A percentile compares a stretch with the other conserved stretches of the same genome.
phyloP scores from a whole-genome alignment of 2,888 invertebrate species.

The Melangyna quadrimaculata region DNA sequence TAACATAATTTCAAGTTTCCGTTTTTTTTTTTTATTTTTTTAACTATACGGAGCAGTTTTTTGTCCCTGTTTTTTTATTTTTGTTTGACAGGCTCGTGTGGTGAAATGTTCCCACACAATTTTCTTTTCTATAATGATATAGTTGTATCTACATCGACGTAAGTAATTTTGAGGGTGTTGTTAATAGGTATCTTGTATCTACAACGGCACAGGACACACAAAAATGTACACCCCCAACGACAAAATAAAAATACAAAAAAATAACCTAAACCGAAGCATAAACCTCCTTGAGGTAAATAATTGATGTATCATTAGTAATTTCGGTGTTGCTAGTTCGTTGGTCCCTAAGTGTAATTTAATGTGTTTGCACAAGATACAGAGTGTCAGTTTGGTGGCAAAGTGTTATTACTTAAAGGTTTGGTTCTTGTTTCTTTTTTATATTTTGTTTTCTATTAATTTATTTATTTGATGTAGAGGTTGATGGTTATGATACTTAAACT shows the following conservation, averaged over 20 bases:
- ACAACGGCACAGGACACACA: conserved; percentile 62
- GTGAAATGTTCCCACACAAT: conserved; percentile 59
- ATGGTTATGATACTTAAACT: not conserved
- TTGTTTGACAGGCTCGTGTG: conserved; percentile 25
- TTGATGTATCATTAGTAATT: conserved; percentile 71
- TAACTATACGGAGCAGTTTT: not conserved
- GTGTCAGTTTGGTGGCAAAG: conserved; percentile 47
- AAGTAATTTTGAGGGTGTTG: conserved; percentile 69
- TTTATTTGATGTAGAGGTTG: not conserved
- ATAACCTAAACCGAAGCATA: conserved; percentile 39
- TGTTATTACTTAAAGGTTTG: conserved; percentile 52
- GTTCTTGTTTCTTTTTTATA: not conserved
- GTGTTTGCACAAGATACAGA: conserved; percentile 69
- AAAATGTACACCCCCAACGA: conserved; percentile 62
- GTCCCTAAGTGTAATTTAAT: conserved; percentile 70
- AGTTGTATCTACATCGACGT: conserved; percentile 59
- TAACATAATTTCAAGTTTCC: conserved; percentile 69
- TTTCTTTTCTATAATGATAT: conserved; percentile 65
- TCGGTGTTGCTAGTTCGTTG: conserved; percentile 47
- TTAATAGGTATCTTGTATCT: conserved; percentile 45
- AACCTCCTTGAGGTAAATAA: conserved; percentile 71
- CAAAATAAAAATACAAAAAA: conserved; percentile 3
- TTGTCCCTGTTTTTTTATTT: no score
- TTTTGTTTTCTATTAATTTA: not conserved
- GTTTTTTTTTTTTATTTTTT: conserved; percentile 40